phyloP scores from a whole-genome alignment of 2,888 invertebrate species.

The Anoncus sp. region DNA sequence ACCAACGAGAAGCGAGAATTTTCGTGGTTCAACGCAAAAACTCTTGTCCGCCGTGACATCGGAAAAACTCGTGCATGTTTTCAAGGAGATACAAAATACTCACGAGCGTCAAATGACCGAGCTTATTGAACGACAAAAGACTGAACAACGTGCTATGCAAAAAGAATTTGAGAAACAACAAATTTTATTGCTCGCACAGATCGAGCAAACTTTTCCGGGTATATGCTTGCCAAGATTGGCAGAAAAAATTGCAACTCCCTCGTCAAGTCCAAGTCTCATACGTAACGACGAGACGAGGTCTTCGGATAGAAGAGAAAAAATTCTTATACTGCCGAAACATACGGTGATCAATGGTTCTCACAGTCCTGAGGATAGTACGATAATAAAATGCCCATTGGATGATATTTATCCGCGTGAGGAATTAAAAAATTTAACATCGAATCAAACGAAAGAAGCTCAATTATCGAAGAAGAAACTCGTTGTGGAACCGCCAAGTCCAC shows the following conservation, averaged over 20 bases:
- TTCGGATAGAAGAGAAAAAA: constrained; percentile 7
- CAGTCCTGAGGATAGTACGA: background rate
- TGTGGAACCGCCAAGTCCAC: constrained; percentile 35
- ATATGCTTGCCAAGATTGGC: constrained; percentile 67
- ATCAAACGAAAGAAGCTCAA: constrained; percentile 56
- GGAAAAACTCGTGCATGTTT: constrained; percentile 76
- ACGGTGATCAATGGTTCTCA: constrained; percentile 40
- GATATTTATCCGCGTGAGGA: constrained; percentile 54
- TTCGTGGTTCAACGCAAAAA: constrained; percentile 61
- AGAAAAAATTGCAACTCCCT: constrained; percentile 59
- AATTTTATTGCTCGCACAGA: constrained; percentile 84
- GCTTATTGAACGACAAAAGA: constrained; percentile 87
- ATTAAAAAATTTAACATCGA: background rate
- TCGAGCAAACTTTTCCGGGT: constrained; percentile 80
- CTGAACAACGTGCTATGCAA: constrained; percentile 87
- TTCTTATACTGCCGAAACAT: constrained; percentile 22
- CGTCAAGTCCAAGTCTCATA: constrained; percentile 28
- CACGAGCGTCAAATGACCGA: constrained; percentile 87
- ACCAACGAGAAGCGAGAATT: constrained; percentile 33
- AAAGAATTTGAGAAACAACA: constrained; percentile 88
- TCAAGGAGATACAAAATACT: constrained; percentile 85
- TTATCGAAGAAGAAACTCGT: constrained; percentile 64
- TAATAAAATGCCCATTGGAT: constrained; percentile 54
- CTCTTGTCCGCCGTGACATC: constrained; percentile 71
- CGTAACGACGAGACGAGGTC: background rate